phyloP scores from a whole-genome alignment of 1,140 invertebrate genomes.

The Anastrepha obliqua region DNA sequence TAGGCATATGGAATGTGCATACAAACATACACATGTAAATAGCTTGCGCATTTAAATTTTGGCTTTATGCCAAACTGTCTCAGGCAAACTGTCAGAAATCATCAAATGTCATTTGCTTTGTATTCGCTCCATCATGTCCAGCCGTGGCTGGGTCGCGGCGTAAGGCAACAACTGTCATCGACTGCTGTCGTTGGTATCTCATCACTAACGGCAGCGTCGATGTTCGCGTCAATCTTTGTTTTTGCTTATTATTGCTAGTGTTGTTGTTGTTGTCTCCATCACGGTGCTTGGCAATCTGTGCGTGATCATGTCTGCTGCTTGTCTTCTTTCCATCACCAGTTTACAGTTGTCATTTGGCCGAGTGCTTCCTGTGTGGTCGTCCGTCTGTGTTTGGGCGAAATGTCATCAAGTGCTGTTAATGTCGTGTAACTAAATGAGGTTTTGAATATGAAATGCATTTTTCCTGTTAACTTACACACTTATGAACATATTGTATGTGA shows the following conservation, averaged over 20 bases:
- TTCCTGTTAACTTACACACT: neutral
- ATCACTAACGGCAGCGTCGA: neutral
- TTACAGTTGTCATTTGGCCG: slow-evolving; percentile 31
- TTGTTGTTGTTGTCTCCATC: slow-evolving; percentile 1
- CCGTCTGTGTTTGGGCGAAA: slow-evolving; percentile 22
- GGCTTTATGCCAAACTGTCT: slow-evolving; percentile 48
- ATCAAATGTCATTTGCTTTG: slow-evolving; percentile 50
- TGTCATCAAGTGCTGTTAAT: slow-evolving; percentile 31
- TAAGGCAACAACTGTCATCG: slow-evolving; percentile 37
- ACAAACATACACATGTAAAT: neutral
- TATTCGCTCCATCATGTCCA: neutral
- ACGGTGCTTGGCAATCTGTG: slow-evolving; percentile 11
- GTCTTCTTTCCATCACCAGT: slow-evolving; percentile 9
- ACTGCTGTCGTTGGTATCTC: slow-evolving; percentile 4
- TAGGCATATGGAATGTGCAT: neutral
- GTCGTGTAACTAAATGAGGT: slow-evolving; percentile 38
- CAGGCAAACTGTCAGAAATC: slow-evolving; percentile 50
- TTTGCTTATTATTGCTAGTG: neutral
- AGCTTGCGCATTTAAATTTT: slow-evolving; percentile 27
- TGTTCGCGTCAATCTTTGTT: neutral
- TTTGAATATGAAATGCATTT: slow-evolving; percentile 42
- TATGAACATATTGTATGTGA: neutral
- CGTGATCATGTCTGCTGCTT: slow-evolving; percentile 37
- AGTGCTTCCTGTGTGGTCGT: slow-evolving; percentile 26
- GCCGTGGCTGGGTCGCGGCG: neutral